These are phyloP conservation scores for Leuciscus waleckii DNA, from an alignment of 2,797 vertebrate species.

Conservation along the genomic window DNA sequence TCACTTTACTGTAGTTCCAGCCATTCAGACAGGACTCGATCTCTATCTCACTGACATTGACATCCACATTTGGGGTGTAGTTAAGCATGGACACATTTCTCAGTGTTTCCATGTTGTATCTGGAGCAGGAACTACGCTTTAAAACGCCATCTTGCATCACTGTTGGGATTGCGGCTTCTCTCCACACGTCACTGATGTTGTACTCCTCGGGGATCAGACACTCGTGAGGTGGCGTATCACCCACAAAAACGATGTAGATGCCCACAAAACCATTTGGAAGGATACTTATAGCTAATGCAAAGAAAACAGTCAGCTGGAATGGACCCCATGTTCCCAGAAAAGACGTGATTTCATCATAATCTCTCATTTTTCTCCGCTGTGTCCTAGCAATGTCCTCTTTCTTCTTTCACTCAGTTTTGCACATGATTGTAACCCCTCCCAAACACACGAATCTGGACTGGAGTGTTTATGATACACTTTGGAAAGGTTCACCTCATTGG, in stretches of 20 bases:
- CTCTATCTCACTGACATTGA: constrained; percentile 5
- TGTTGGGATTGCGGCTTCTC: constrained; percentile 79
- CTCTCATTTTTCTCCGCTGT: constrained; percentile 61
- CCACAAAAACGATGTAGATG: constrained; percentile 80
- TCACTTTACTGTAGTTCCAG: not conserved
- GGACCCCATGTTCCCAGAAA: constrained; percentile 85
- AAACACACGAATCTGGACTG: not conserved
- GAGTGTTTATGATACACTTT: not conserved
- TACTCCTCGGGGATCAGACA: constrained; percentile 78
- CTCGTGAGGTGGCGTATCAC: constrained; percentile 78
- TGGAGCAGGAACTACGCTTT: constrained; percentile 10
- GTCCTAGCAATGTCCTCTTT: not conserved
- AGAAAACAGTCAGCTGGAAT: constrained; percentile 84
- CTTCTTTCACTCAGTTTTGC: not conserved
- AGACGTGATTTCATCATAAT: constrained; percentile 79
- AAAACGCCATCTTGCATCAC: constrained; percentile 62
- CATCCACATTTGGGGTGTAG: not conserved
- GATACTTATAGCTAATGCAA: constrained; percentile 85
- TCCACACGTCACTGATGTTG: constrained; percentile 82
- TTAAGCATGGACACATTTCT: not conserved
- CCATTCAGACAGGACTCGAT: not conserved
- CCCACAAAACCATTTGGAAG: constrained; percentile 86
- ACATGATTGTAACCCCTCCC: not conserved
- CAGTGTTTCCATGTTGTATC: not conserved
- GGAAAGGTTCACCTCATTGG: not conserved